Base-by-base conservation (phyloP, 1,140 invertebrate genomes). In the Eriosoma lanigerum region DNA sequence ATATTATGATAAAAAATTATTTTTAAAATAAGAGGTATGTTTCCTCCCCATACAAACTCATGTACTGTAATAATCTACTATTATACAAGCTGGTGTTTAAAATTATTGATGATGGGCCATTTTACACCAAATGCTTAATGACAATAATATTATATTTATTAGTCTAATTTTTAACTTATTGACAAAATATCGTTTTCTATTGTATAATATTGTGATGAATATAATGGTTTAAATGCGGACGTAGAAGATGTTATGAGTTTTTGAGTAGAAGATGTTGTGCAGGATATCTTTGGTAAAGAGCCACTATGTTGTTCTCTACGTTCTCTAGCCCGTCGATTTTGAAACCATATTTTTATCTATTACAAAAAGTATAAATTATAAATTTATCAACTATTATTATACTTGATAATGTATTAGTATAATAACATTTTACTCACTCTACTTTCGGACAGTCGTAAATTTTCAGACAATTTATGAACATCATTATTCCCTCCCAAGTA, bases 271-370 rank as follows among this genome's bases (percentile, higher is more conserved):
- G 19, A 15, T 58, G 66, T 54, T 21, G 46, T 60, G 44, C 29
- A 9, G 24, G 52, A 32, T 44, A 50, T n/a, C 26, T 15, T 21
- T 48, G 46, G 1, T 26, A 44, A 29, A 21, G 29, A 46, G 1
- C 38, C 32, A 44, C 60, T 62, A 6, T 52, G 52, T 15, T 62
- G 21, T 84, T 93, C 91, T 66, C 92, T 86, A 60, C 92, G 86
- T 84, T 92, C 91, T 70, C 91, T 86, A 0, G 92, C 92, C 76
- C 92, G 86, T 75, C 92, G 87, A 86, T 93, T 93, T 87, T 93
- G 92, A 84, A 93, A 93, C 92, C 92, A 93, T 83, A 93, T 93
- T 88, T 93, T 93, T n/a, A 93, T 91, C 91, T 92, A 84, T 70
- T 85, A 85, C 84, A 50, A 81, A 82, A 83, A 15, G 13, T 17